Evolutionary conservation across 2,888 invertebrate genomes (phyloP).

Genomic region (Rotaria sp.): DNA sequence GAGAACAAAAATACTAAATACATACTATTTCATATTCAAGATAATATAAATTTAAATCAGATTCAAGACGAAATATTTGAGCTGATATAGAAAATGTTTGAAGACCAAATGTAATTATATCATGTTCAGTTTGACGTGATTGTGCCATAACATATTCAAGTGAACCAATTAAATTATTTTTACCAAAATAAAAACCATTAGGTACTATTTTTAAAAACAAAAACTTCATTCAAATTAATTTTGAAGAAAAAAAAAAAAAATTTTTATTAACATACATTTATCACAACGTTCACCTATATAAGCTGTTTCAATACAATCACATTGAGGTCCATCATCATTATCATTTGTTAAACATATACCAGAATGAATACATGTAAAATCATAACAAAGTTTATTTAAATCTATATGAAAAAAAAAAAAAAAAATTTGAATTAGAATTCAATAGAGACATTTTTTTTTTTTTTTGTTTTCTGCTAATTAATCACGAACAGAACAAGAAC

Average conservation of each 20-base stretch:
- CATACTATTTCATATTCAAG: slow-evolving; percentile 17
- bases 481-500: not conserved
- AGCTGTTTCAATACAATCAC: not conserved
- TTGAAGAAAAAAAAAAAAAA: not conserved
- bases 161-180: not conserved
- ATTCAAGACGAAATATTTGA: slow-evolving; percentile 1
- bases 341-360: not conserved
- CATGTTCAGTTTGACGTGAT: not conserved
- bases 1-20: not conserved
- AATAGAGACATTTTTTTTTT: too few species aligned
- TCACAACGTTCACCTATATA: slow-evolving; percentile 18
- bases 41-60: not conserved
- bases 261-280: not conserved
- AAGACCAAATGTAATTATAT: slow-evolving; percentile 27
- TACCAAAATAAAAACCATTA: slow-evolving; percentile 20
- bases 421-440: not conserved
- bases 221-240: too few species aligned
- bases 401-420: not conserved
- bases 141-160: not conserved
- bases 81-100: not conserved
- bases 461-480: too few species aligned
- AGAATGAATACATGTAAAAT: slow-evolving; percentile 18
- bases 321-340: not conserved
- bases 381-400: slow-evolving; percentile 28
- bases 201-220: not conserved